phyloP scores from a whole-genome alignment of 1,140 invertebrate genomes.

The Pissodes strobi region DNA sequence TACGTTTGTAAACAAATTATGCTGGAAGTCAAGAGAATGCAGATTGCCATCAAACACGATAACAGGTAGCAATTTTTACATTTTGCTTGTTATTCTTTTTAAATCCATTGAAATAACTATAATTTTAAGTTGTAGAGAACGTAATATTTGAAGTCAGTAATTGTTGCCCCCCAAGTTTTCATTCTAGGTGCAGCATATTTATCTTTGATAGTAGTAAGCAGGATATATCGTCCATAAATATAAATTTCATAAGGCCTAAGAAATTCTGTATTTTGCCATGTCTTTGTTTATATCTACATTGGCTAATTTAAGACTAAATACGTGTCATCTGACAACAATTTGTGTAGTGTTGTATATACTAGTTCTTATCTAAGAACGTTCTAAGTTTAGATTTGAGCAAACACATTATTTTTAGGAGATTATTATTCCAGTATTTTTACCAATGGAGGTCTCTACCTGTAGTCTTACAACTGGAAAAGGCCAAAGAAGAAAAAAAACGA shows the following conservation, averaged over 20 bases:
- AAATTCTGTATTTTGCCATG: no score
- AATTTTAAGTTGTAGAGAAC: background rate
- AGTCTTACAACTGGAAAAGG: slow-evolving; percentile 63
- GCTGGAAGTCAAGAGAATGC: slow-evolving; percentile 57
- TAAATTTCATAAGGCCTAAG: no score
- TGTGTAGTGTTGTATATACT: slow-evolving; percentile 51
- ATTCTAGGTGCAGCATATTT: no score
- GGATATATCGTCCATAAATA: no score
- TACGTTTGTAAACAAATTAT: slow-evolving; percentile 56
- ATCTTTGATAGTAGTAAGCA: no score
- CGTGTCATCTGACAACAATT: background rate
- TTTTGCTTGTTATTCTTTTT: slow-evolving; percentile 4
- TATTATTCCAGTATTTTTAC: slow-evolving; percentile 65
- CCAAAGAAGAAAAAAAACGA: slow-evolving; percentile 66
- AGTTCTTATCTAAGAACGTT: no score
- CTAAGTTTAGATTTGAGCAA: no score
- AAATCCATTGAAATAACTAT: no score
- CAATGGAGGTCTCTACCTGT: slow-evolving; percentile 66
- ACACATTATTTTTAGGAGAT: slow-evolving; percentile 60
- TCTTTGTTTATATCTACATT: no score
- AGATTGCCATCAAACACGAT: slow-evolving; percentile 60
- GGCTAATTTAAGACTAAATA: no score
- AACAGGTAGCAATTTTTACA: slow-evolving; percentile 42
- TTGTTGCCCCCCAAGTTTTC: no score
- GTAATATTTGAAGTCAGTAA: background rate